These are phyloP conservation scores for Sebastes kiyomatsui DNA, from an alignment of 2,797 vertebrate species.

Conservation along the genomic window DNA sequence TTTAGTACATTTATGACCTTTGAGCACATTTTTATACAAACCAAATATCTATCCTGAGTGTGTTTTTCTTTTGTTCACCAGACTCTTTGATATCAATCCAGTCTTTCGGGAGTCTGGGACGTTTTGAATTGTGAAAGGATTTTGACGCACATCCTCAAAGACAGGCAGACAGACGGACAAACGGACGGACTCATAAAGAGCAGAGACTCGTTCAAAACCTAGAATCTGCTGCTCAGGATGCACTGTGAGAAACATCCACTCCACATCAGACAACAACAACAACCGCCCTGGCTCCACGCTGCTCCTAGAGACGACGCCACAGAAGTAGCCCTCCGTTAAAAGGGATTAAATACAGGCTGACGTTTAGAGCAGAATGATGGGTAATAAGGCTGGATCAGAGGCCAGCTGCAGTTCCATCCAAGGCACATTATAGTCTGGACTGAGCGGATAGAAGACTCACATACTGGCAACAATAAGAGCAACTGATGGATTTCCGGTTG, in stretches of 20 bases:
- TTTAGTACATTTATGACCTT: background rate
- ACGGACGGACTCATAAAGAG: constrained; percentile 20
- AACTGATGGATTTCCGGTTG: background rate
- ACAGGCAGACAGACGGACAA: constrained; percentile 27
- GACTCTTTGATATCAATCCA: constrained; percentile 67
- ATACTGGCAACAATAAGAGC: background rate
- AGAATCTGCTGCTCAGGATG: constrained; percentile 55
- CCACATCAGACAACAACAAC: constrained; percentile 2
- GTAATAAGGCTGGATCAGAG: background rate
- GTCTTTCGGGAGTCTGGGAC: constrained; percentile 28
- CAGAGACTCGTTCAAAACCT: constrained; percentile 32
- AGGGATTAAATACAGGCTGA: constrained; percentile 3
- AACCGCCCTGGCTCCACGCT: background rate
- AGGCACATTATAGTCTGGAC: background rate
- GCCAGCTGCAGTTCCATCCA: background rate
- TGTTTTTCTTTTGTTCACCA: constrained; percentile 63
- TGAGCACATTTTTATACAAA: constrained; percentile 19
- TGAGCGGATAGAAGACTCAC: background rate
- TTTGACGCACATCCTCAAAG: constrained; percentile 68
- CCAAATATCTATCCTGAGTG: constrained; percentile 32
- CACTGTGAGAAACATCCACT: constrained; percentile 26
- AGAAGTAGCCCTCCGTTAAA: background rate
- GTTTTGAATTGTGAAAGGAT: constrained; percentile 47
- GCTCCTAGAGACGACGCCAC: background rate
- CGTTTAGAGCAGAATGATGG: background rate